phyloP scores from a whole-genome alignment of 1,140 invertebrate genomes.

The Solenopsis fugax region DNA sequence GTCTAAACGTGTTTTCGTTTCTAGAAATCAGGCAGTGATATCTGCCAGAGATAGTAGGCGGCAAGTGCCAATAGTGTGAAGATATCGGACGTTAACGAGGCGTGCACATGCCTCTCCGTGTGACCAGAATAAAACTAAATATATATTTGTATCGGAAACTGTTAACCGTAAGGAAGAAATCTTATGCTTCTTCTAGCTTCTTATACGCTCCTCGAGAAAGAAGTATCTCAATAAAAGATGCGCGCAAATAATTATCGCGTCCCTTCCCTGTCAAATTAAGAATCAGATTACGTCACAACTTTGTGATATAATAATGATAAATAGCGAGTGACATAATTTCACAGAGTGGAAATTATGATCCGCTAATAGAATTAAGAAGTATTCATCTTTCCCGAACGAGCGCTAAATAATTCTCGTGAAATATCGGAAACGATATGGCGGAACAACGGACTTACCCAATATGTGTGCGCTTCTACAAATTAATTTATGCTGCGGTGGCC shows the following conservation, averaged over 20 bases:
- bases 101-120: slow-evolving; percentile 1
- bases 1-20: background rate
- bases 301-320: slow-evolving; percentile 10
- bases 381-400: background rate
- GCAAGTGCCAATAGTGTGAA: slow-evolving; percentile 53
- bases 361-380: slow-evolving; percentile 39
- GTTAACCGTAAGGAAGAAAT: slow-evolving; percentile 51
- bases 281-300: background rate
- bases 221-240: background rate
- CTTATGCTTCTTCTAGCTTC: background rate
- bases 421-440: background rate
- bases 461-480: slow-evolving; percentile 23
- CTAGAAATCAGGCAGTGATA: slow-evolving; percentile 19
- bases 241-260: background rate
- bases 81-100: slow-evolving; percentile 54
- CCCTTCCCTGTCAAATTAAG: background rate
- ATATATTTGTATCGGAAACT: slow-evolving; percentile 50
- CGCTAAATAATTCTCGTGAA: slow-evolving; percentile 4
- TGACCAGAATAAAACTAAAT: slow-evolving; percentile 52
- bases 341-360: background rate
- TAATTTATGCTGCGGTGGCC: slow-evolving; percentile 49
- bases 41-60: slow-evolving; percentile 36
- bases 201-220: background rate
- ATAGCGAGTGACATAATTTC: background rate
- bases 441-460: slow-evolving; percentile 31